phyloP scores from a whole-genome alignment of 30 jellyfish, hydroid and myxozoan genomes.

The Cassiopea andromeda region DNA sequence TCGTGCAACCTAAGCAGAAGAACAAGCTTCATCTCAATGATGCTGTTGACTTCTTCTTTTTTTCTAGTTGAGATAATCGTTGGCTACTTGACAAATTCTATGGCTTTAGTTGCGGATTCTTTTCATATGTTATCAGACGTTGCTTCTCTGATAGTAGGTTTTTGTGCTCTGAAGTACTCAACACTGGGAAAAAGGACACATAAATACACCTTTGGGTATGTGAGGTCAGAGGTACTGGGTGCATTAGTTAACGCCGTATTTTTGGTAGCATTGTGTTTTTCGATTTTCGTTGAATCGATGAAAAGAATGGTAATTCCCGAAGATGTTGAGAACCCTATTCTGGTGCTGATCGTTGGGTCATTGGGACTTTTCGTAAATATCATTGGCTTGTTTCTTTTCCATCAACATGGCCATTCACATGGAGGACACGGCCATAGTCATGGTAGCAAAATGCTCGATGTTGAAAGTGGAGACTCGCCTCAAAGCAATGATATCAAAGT shows the following conservation, averaged over 20 bases:
- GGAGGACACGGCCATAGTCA: slow-evolving; percentile 85
- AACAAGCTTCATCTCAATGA: slow-evolving; percentile 95
- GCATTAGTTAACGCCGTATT: slow-evolving; percentile 97
- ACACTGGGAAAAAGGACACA: slow-evolving; percentile 80
- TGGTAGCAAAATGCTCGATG: slow-evolving; percentile 37
- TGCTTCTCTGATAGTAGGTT: slow-evolving; percentile 96
- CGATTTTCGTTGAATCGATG: slow-evolving; percentile 87
- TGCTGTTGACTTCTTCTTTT: slow-evolving; percentile 82
- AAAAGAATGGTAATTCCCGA: slow-evolving; percentile 88
- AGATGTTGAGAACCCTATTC: slow-evolving; percentile 76
- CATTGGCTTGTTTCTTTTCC: slow-evolving; percentile 93
- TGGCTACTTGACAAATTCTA: slow-evolving; percentile 96
- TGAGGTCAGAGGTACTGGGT: slow-evolving; percentile 97
- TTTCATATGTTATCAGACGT: slow-evolving; percentile 99
- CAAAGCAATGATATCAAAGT: slow-evolving; percentile 5
- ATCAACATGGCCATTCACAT: slow-evolving; percentile 97
- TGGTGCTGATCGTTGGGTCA: slow-evolving; percentile 84
- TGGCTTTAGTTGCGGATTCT: slow-evolving; percentile 99
- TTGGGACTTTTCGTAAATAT: slow-evolving; percentile 89
- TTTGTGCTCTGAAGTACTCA: slow-evolving; percentile 87
- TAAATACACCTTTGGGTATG: slow-evolving; percentile 98
- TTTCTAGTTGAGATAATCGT: slow-evolving; percentile 93
- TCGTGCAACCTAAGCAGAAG: slow-evolving; percentile 85
- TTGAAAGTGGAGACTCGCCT: not conserved
- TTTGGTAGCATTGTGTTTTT: slow-evolving; percentile 95